Conservation (phyloP, 1,140 invertebrate genomes). For the Cydia fagiglandana region DNA sequence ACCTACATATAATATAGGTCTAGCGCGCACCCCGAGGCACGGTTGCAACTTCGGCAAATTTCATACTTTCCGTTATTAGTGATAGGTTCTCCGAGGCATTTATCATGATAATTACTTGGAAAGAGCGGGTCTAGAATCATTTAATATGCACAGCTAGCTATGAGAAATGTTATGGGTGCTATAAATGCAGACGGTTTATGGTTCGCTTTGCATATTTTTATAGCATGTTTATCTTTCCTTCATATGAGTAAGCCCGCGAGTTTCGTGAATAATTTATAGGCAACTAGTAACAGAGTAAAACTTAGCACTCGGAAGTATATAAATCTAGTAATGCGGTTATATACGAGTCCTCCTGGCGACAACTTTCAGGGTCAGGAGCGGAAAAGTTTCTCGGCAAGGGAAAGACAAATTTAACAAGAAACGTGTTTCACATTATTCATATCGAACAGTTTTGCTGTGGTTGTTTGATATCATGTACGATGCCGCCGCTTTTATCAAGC, state of each 20-base stretch:
- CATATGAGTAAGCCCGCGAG: background rate
- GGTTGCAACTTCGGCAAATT: conserved; percentile 31
- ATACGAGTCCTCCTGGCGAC: background rate
- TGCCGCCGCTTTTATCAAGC: background rate
- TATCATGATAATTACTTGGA: background rate
- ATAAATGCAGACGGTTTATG: background rate
- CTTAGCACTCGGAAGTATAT: background rate
- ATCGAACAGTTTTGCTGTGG: background rate
- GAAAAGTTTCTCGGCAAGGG: background rate
- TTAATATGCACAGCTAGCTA: background rate
- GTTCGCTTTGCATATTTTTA: background rate
- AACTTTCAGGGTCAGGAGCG: conserved; percentile 22
- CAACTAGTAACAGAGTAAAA: conserved; percentile 4
- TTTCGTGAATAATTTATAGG: conserved; percentile 7
- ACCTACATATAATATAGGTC: conserved; percentile 4
- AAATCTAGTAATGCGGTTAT: background rate
- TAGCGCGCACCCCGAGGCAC: background rate
- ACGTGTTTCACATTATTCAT: conserved; percentile 15
- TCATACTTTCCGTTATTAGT: conserved; percentile 9
- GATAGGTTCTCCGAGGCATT: conserved; percentile 18
- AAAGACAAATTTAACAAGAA: conserved; percentile 24
- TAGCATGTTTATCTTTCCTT: background rate
- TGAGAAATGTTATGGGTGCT: conserved; percentile 2
- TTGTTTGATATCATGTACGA: background rate
- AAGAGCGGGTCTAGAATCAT: background rate